Evolutionary conservation across 1,140 invertebrate species (phyloP), one percentile per base, ranked within the genome.

Genomic region (Pseudobourletiella spinata): DNA sequence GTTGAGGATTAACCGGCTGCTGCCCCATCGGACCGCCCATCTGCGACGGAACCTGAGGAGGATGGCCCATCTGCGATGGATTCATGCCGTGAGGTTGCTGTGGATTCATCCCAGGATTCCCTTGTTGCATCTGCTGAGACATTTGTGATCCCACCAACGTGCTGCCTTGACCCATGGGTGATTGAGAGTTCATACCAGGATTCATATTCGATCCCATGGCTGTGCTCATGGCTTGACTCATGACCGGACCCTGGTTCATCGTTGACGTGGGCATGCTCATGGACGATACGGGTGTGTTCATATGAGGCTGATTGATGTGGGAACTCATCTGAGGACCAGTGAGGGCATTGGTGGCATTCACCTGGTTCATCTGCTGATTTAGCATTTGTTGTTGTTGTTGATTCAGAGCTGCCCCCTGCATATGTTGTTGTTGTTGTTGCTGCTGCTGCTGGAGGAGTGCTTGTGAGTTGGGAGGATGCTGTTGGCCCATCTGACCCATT

Each of bases 361-460:
- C 8, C 42, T 66, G 65, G n/a, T 46, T 4, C 48, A 26, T 14
- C 42, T 57, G 51, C 48, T 73, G 72, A 25, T 62, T 66, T 24
- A 67, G 69, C 26, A 64, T 61, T 62, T 58, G 62, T 57, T 59
- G 66, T 30, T 68, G 44, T 15, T 22, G 11, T 48, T 48, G 44
- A 8, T 48, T 14, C 44, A 18, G 44, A 15, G 20, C 11, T 15
- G 6, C 14, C 20, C 35, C 35, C 51, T 30, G 20, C 22, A 55
- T 6, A 14, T 24, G 43, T 18, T 61, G 43, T 22, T 63, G 56
- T 43, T 22, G 15, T 59, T 61, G 44, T 18, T 57, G 22, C 43
- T 51, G 50, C 28, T 43, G 61, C 39, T 63, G 61, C 30, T 52
- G 46, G 22, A 43, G 22, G 11, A 44, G 57, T 16, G 55, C 30